Conservation (phyloP, 2,888 invertebrate genomes). For the Agonopterix arenella region DNA sequence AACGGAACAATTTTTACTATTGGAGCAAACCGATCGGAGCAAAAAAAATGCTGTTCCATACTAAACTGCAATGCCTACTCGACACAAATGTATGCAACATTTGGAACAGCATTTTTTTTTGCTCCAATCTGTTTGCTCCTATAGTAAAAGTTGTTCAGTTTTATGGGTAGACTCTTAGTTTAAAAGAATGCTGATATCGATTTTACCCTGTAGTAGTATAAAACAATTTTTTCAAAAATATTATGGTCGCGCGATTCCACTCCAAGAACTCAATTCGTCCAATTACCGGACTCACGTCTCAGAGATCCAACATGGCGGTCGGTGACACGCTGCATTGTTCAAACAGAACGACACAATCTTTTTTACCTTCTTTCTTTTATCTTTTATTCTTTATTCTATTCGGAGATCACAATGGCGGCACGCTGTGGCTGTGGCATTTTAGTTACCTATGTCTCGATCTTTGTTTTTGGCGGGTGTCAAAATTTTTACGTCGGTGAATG, state of each 20-base stretch:
- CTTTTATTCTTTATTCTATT: conserved; percentile 47
- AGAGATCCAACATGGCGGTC: conserved; percentile 56
- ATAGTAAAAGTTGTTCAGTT: too few relatives aligned
- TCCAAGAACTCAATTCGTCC: conserved; percentile 4
- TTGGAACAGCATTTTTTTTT: too few relatives aligned
- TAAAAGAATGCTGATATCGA: too few relatives aligned
- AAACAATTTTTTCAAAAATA: too few relatives aligned
- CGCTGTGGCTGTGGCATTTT: conserved; percentile 60
- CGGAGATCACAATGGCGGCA: conserved; percentile 58
- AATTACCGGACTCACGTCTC: conserved; percentile 14
- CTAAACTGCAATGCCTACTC: too few relatives aligned
- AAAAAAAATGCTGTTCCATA: too few relatives aligned
- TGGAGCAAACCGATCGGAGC: too few relatives aligned
- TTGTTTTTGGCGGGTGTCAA: conserved; percentile 11
- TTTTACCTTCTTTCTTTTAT: conserved; percentile 55
- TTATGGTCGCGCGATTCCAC: not conserved
- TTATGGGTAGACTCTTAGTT: too few relatives aligned
- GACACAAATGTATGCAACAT: too few relatives aligned
- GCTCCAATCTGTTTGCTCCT: too few relatives aligned
- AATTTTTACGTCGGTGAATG: conserved; percentile 3
- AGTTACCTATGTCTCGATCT: conserved; percentile 52
- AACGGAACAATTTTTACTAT: too few relatives aligned
- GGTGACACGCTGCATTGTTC: conserved; percentile 70
- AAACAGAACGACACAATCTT: conserved; percentile 71
- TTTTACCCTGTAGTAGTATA: not conserved